A percentile compares a stretch with the other conserved stretches of the same genome.
Evolutionary conservation across 2,888 invertebrate genomes (phyloP).

Genomic region (Epistrophe eligans): DNA sequence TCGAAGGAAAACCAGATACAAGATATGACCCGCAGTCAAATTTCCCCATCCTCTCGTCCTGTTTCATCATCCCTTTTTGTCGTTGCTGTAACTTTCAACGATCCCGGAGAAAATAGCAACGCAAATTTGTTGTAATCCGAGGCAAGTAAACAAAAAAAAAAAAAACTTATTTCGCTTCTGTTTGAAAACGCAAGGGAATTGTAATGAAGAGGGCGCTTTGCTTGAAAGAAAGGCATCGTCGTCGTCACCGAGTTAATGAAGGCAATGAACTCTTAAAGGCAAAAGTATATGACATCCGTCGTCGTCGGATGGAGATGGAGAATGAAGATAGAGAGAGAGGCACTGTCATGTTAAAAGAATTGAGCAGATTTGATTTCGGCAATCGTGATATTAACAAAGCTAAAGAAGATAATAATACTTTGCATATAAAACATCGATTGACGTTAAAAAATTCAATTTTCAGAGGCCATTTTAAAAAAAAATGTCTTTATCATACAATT

Average conservation of each 20-base stretch:
- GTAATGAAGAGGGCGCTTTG: slow-evolving; percentile 45
- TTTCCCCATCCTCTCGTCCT: slow-evolving; percentile 34
- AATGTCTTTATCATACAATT: slow-evolving; percentile 10
- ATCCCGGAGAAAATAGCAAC: slow-evolving; percentile 42
- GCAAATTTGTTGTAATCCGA: slow-evolving; percentile 45
- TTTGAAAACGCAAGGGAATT: slow-evolving; percentile 48
- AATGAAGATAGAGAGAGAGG: background rate
- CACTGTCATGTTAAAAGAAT: slow-evolving; percentile 5
- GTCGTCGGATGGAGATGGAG: background rate
- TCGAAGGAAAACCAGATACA: slow-evolving; percentile 23
- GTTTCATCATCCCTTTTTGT: background rate
- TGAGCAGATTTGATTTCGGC: slow-evolving; percentile 17
- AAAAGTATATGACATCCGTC: slow-evolving; percentile 34
- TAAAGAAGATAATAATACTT: slow-evolving; percentile 10
- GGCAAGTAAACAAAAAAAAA: slow-evolving; percentile 10
- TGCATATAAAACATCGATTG: slow-evolving; percentile 22
- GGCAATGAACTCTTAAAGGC: slow-evolving; percentile 59
- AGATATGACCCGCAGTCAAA: slow-evolving; percentile 51
- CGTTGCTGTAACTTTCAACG: slow-evolving; percentile 31
- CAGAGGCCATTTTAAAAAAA: slow-evolving; percentile 1
- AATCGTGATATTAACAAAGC: slow-evolving; percentile 28
- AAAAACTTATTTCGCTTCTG: slow-evolving; percentile 40
- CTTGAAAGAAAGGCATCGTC: slow-evolving; percentile 14
- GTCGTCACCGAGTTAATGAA: slow-evolving; percentile 31
- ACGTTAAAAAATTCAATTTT: slow-evolving; percentile 17